Evolutionary conservation across 2,888 invertebrate genomes (phyloP).

Genomic region (Plagodis dolabraria): DNA sequence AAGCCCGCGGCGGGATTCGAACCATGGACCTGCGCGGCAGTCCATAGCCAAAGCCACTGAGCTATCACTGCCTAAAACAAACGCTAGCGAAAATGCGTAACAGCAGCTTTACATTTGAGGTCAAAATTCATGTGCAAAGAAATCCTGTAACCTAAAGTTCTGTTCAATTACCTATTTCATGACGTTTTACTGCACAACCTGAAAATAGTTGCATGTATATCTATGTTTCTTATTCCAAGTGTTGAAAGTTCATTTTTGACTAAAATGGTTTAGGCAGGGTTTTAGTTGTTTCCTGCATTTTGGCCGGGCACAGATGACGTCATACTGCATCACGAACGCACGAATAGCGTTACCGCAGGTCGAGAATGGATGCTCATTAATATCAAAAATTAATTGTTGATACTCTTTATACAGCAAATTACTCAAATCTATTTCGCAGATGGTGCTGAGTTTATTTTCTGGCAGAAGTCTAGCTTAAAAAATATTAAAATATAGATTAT

Average conservation of each 20-base stretch:
- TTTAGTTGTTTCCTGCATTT: constrained; percentile 34
- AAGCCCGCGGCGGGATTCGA: no score
- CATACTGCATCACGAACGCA: constrained; percentile 30
- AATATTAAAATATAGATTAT: no score
- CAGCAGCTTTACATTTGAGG: no score
- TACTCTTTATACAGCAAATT: no score
- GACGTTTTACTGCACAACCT: not conserved
- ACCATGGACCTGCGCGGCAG: no score
- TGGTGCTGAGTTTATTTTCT: no score
- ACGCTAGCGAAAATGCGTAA: no score
- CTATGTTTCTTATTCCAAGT: constrained; percentile 15
- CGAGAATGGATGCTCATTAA: constrained; percentile 18
- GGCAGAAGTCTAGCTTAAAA: no score
- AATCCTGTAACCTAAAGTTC: not conserved
- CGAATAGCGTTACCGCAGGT: constrained; percentile 16
- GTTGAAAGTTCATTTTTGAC: constrained; percentile 13
- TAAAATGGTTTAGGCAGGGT: not conserved
- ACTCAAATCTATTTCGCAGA: no score
- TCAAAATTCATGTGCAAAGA: no score
- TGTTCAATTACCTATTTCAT: not conserved
- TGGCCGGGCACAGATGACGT: constrained; percentile 38
- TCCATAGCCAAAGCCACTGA: no score
- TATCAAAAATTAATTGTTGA: not conserved
- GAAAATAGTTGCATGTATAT: not conserved
- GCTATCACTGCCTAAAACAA: no score